These are phyloP conservation scores for Trissolcus brochymenae DNA, from an alignment of 2,888 invertebrate genomes.

Conservation along the genomic window DNA sequence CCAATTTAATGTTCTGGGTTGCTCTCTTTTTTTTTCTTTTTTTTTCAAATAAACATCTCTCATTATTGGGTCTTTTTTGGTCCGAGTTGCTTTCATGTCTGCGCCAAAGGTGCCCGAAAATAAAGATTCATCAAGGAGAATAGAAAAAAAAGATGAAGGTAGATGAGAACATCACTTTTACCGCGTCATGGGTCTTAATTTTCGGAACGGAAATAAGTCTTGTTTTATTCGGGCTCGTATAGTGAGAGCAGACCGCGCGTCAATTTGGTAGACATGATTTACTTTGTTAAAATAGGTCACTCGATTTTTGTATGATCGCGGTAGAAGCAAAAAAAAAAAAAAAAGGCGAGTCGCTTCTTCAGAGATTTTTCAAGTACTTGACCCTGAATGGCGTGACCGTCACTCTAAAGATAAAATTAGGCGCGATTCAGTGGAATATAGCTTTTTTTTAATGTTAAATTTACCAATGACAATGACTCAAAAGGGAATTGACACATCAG, in stretches of 20 bases:
- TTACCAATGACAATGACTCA: too few species aligned
- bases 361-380: conserved; percentile 36
- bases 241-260: conserved; percentile 12
- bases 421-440: neutral
- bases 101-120: conserved; percentile 17
- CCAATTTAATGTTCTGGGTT: too few species aligned
- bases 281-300: conserved; percentile 42
- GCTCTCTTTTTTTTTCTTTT: too few species aligned
- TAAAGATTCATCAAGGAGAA: conserved; percentile 8
- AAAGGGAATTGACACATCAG: too few species aligned
- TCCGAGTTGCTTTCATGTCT: neutral
- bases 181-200: conserved; percentile 44
- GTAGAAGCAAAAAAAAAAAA: conserved; percentile 18
- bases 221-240: conserved; percentile 28
- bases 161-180: conserved; percentile 11
- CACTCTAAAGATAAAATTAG: conserved; percentile 27
- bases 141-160: too few species aligned
- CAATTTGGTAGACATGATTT: conserved; percentile 14
- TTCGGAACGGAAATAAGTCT: conserved; percentile 41
- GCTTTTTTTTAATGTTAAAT: too few species aligned
- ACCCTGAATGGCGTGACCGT: conserved; percentile 40
- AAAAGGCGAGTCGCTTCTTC: conserved; percentile 18
- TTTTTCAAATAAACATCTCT: too few species aligned
- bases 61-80: neutral
- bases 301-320: conserved; percentile 33